phyloP scores from a whole-genome alignment of 2,113 vertebrate species.

The Rattus rattus region DNA sequence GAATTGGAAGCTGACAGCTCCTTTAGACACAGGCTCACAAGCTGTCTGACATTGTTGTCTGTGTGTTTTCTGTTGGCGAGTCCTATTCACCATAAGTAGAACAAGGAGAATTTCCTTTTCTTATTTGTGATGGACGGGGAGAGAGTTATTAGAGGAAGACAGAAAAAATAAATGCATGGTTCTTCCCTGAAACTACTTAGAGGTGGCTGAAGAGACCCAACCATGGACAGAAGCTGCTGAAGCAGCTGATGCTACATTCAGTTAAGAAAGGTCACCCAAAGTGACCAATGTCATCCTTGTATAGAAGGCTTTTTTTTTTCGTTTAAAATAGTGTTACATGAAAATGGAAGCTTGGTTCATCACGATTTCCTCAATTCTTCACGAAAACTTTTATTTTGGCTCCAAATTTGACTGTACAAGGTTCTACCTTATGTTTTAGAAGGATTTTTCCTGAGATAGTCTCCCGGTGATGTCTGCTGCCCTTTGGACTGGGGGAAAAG shows the following conservation, averaged over 20 bases:
- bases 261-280: not conserved
- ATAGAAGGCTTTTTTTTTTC: not conserved
- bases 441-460: not conserved
- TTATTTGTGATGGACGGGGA: not conserved
- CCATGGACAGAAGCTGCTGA: not conserved
- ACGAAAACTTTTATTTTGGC: not conserved
- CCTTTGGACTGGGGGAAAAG: not conserved
- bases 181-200: not conserved
- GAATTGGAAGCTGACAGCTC: not conserved
- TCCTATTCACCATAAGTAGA: not conserved
- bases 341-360: not conserved
- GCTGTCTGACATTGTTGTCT: not conserved
- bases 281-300: not conserved
- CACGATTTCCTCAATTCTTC: not conserved
- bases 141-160: not conserved
- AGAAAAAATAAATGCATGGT: not conserved
- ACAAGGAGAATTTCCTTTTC: not conserved
- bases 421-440: not conserved
- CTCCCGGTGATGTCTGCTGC: not conserved
- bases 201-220: not conserved
- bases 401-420: not conserved
- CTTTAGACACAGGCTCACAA: not conserved
- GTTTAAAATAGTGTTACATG: conserved; percentile 4
- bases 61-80: not conserved
- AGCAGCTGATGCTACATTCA: not conserved